These are phyloP conservation scores for Anticlea derivata DNA, from an alignment of 2,888 invertebrate genomes.

Conservation along the genomic window DNA sequence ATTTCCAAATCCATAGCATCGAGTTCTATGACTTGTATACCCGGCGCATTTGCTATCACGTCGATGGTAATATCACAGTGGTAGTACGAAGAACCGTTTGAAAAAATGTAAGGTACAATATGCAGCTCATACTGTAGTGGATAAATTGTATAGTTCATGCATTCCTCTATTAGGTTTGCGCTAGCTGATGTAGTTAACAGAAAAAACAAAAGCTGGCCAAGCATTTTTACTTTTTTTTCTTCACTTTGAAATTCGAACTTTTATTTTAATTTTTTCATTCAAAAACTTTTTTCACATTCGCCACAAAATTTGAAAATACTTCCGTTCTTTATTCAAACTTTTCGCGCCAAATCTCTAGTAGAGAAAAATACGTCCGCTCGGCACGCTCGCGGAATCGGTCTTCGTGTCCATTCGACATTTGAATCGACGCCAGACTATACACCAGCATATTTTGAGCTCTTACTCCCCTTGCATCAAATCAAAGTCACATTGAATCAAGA, in stretches of 20 bases:
- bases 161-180: constrained; percentile 65
- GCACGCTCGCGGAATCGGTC: constrained; percentile 53
- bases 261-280: not conserved
- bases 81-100: constrained; percentile 58
- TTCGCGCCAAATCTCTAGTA: constrained; percentile 23
- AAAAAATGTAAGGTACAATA: constrained; percentile 60
- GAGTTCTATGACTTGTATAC: constrained; percentile 62
- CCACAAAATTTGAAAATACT: not conserved
- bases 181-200: constrained; percentile 49
- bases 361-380: constrained; percentile 55
- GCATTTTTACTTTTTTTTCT: constrained; percentile 37
- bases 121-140: constrained; percentile 73
- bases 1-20: constrained; percentile 65
- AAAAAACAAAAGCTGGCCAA: constrained; percentile 44
- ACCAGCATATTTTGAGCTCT: constrained; percentile 47
- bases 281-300: constrained; percentile 5
- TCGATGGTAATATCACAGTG: constrained; percentile 69
- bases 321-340: constrained; percentile 17
- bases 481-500: constrained; percentile 1
- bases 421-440: constrained; percentile 51
- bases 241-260: constrained; percentile 16
- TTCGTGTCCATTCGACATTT: constrained; percentile 45
- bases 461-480: constrained; percentile 30
- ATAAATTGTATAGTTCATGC: constrained; percentile 75
- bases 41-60: constrained; percentile 66